phyloP scores from a whole-genome alignment of 2,113 vertebrate genomes.

The Microtus ochrogaster region DNA sequence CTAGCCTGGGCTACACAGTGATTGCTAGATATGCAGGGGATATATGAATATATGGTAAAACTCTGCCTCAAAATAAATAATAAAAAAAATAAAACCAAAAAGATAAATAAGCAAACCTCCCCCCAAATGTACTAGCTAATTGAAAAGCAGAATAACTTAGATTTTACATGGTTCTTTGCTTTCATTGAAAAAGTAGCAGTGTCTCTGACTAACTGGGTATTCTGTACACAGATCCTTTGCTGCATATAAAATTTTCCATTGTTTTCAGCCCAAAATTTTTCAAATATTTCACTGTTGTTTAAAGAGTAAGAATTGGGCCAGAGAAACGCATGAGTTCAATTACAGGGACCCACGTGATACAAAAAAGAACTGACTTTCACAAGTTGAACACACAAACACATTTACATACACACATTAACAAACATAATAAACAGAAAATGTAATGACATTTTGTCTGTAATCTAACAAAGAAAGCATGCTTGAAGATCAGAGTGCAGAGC shows the following conservation, averaged over 20 bases:
- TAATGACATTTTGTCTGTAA: too few species aligned
- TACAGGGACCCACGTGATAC: too few species aligned
- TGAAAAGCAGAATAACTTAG: background rate
- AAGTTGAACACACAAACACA: background rate
- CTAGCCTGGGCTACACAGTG: background rate
- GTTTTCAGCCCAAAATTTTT: background rate
- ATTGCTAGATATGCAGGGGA: background rate
- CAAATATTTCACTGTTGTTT: constrained; percentile 21
- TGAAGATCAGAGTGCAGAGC: too few species aligned
- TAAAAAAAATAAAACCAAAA: background rate
- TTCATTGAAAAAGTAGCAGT: background rate
- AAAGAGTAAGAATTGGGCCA: background rate
- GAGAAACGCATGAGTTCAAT: background rate
- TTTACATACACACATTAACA: background rate
- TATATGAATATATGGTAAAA: background rate
- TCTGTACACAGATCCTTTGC: background rate
- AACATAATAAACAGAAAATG: background rate
- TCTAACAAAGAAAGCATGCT: too few species aligned
- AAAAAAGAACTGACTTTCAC: background rate
- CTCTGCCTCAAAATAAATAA: background rate
- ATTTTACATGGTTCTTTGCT: background rate
- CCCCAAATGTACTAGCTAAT: background rate
- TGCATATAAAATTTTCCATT: constrained; percentile 12
- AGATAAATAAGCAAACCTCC: too few species aligned
- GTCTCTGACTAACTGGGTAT: background rate